A percentile compares a stretch with the other conserved stretches of the same genome.
Conservation (phyloP, 1,140 invertebrate species). For the Sminthurides bifidus region DNA sequence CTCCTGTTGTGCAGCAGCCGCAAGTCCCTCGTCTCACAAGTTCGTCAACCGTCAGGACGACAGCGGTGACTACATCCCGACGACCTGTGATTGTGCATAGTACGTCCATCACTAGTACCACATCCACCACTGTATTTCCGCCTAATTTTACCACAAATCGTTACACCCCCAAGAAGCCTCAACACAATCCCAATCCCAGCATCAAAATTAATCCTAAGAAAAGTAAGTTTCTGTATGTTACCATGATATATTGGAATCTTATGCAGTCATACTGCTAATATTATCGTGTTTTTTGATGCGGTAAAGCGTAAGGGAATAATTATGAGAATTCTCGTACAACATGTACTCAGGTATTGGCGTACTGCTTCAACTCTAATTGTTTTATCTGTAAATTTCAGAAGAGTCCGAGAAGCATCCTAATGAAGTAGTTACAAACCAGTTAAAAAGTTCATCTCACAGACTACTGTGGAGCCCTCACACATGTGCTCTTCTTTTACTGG, state of each 20-base stretch:
- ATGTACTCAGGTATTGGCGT: too few species aligned
- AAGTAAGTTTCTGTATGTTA: conserved; percentile 32
- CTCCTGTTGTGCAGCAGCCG: conserved; percentile 17
- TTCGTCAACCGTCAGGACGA: conserved; percentile 12
- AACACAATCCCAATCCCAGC: conserved; percentile 31
- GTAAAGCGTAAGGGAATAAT: too few species aligned
- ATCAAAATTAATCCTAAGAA: conserved; percentile 35
- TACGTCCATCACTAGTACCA: conserved; percentile 19
- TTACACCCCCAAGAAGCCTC: conserved; percentile 32
- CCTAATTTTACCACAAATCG: conserved; percentile 12
- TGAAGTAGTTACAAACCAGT: conserved; percentile 81
- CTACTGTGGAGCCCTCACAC: conserved; percentile 3
- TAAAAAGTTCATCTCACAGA: conserved; percentile 43
- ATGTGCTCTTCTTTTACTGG: conserved; percentile 10
- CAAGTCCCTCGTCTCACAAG: conserved; percentile 20
- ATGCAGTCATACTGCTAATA: too few species aligned
- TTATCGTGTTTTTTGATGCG: too few species aligned
- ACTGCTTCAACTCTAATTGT: too few species aligned
- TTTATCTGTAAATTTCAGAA: conserved; percentile 44
- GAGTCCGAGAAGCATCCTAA: conserved; percentile 77
- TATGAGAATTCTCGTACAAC: too few species aligned
- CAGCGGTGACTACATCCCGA: conserved; percentile 14
- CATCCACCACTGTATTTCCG: conserved; percentile 19
- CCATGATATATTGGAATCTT: too few species aligned
- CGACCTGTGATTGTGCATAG: conserved; percentile 24